Evolutionary conservation across 2,888 invertebrate species (phyloP).

Genomic region (Meganola albula): DNA sequence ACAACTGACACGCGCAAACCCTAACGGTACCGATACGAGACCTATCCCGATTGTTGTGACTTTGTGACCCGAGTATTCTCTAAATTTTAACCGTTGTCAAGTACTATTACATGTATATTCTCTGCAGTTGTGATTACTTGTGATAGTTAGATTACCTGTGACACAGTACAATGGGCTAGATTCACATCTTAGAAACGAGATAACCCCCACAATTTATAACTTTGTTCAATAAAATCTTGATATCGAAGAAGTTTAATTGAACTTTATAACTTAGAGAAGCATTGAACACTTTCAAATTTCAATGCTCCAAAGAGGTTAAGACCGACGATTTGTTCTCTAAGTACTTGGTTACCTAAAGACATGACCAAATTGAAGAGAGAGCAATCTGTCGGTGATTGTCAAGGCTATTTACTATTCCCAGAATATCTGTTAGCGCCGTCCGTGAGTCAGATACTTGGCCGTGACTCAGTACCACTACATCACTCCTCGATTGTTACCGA

Average conservation of each 20-base stretch:
- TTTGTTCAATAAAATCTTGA: constrained; percentile 32
- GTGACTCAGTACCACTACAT: constrained; percentile 54
- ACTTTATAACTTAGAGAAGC: no score
- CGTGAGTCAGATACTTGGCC: constrained; percentile 52
- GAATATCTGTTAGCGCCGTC: constrained; percentile 62
- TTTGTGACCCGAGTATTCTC: constrained; percentile 30
- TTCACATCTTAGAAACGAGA: constrained; percentile 50
- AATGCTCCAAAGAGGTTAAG: no score
- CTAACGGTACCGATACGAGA: constrained; percentile 35
- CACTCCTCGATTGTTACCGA: constrained; percentile 56
- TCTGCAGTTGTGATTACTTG: no score
- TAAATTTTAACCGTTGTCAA: constrained; percentile 35
- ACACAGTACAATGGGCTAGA: constrained; percentile 48
- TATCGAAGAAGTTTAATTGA: not conserved
- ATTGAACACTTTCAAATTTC: no score
- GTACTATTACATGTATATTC: no score
- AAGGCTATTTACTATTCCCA: constrained; percentile 67
- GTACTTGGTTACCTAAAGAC: no score
- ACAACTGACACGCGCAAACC: constrained; percentile 52
- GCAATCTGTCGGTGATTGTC: constrained; percentile 41
- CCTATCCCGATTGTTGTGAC: constrained; percentile 44
- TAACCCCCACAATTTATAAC: constrained; percentile 39
- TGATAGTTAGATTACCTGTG: constrained; percentile 39
- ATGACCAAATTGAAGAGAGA: no score
- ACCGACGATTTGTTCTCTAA: no score